A percentile compares a stretch with the other conserved stretches of the same genome.
phyloP scores from a whole-genome alignment of 2,797 vertebrate genomes.

The Hipposideros larvatus region DNA sequence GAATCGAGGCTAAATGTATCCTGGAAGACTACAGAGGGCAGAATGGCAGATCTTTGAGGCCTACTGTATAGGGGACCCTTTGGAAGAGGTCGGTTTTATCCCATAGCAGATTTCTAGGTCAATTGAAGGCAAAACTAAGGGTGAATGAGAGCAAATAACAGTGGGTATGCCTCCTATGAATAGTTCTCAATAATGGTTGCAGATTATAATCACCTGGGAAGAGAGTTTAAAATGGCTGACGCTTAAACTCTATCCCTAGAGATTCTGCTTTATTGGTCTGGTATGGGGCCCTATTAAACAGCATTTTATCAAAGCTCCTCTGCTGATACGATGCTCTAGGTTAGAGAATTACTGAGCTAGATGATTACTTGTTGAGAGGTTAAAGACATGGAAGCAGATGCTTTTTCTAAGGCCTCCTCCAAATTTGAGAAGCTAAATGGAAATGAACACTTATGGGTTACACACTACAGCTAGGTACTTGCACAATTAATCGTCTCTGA shows the following conservation, averaged over 20 bases:
- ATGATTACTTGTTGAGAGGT: background rate
- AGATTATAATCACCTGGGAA: background rate
- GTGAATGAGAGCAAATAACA: background rate
- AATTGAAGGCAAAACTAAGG: background rate
- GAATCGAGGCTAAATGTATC: background rate
- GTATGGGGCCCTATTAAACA: background rate
- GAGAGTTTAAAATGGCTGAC: background rate
- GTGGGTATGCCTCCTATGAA: background rate
- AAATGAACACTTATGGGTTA: background rate
- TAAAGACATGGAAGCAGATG: slow-evolving; percentile 4
- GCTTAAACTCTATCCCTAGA: background rate
- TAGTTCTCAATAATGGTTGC: background rate
- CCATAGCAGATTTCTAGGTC: background rate
- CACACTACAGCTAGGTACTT: background rate
- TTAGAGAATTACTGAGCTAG: background rate
- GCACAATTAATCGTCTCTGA: slow-evolving; percentile 15
- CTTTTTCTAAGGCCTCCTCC: slow-evolving; percentile 32
- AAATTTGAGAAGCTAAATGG: slow-evolving; percentile 33
- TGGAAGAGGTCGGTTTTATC: background rate
- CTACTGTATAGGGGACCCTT: background rate
- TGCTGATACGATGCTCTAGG: background rate
- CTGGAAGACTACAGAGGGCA: background rate
- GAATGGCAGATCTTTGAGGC: background rate
- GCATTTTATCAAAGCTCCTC: background rate
- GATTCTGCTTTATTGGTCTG: background rate